phyloP scores from a whole-genome alignment of 92 coral and sea anemone species.

The Phenganax stokvisi region DNA sequence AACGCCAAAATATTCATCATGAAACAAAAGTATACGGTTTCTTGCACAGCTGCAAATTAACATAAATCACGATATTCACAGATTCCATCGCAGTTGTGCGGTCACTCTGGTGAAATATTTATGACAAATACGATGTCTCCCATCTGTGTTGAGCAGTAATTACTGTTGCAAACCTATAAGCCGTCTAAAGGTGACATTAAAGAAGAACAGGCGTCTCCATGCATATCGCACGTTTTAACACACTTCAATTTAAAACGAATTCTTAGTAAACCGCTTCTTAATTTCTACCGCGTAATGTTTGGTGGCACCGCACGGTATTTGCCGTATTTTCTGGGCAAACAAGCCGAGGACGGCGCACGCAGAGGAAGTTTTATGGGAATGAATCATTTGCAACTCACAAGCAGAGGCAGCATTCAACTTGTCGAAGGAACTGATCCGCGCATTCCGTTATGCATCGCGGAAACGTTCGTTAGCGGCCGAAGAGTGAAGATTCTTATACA shows the following conservation, averaged over 20 bases:
- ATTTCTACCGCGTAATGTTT: slow-evolving; percentile 25
- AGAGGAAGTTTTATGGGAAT: slow-evolving; percentile 29
- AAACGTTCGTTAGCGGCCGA: slow-evolving; percentile 56
- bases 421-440: slow-evolving; percentile 30
- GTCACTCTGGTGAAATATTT: slow-evolving; percentile 19
- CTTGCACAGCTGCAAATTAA: slow-evolving; percentile 8
- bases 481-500: slow-evolving; percentile 78
- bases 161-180: slow-evolving; percentile 13
- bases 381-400: slow-evolving; percentile 34
- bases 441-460: slow-evolving; percentile 11
- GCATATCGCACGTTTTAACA: slow-evolving; percentile 6
- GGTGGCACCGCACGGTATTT: not conserved
- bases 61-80: slow-evolving; percentile 20
- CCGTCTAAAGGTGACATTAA: slow-evolving; percentile 7
- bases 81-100: slow-evolving; percentile 30
- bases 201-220: not conserved
- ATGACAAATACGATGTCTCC: not conserved
- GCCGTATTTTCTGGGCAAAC: not conserved
- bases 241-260: slow-evolving; percentile 19
- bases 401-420: slow-evolving; percentile 36
- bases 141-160: slow-evolving; percentile 21
- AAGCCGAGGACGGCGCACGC: slow-evolving; percentile 13
- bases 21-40: not conserved
- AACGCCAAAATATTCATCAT: not conserved
- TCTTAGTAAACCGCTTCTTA: slow-evolving; percentile 11